phyloP scores from a whole-genome alignment of 2,797 vertebrate species.

The Eidolon dupreanum region DNA sequence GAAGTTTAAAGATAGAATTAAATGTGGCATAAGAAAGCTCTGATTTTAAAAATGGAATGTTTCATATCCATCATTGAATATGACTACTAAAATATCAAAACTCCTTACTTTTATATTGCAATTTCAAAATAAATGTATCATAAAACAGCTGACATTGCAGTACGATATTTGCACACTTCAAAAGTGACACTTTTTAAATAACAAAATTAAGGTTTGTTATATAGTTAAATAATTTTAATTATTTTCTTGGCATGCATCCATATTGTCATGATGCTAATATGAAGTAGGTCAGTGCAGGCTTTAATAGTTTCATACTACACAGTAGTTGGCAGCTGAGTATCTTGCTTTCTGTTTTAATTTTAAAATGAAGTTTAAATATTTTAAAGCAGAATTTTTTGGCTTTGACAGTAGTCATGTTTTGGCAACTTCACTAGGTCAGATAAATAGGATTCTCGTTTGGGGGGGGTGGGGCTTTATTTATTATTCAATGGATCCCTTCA shows the following conservation, averaged over 20 bases:
- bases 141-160: constrained; percentile 2
- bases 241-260: constrained; percentile 63
- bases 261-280: constrained; percentile 46
- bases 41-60: constrained; percentile 45
- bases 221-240: constrained; percentile 52
- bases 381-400: constrained; percentile 49
- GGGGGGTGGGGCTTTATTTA: constrained; percentile 27
- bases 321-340: constrained; percentile 31
- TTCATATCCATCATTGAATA: constrained; percentile 20
- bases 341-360: constrained; percentile 75
- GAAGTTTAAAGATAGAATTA: constrained; percentile 34
- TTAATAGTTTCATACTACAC: constrained; percentile 61
- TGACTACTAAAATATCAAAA: constrained; percentile 33
- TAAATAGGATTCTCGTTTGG: neutral
- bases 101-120: constrained; percentile 1
- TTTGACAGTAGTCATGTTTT: constrained; percentile 43
- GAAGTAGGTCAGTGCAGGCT: constrained; percentile 74
- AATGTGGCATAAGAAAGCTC: constrained; percentile 19
- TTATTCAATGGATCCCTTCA: constrained; percentile 22
- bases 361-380: constrained; percentile 58
- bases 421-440: constrained; percentile 33
- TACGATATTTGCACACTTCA: constrained; percentile 16
- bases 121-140: constrained; percentile 12
- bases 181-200: constrained; percentile 52
- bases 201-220: constrained; percentile 56